These are phyloP conservation scores for Digitonthophagus gazella DNA, from an alignment of 2,888 invertebrate genomes.

Conservation along the genomic window DNA sequence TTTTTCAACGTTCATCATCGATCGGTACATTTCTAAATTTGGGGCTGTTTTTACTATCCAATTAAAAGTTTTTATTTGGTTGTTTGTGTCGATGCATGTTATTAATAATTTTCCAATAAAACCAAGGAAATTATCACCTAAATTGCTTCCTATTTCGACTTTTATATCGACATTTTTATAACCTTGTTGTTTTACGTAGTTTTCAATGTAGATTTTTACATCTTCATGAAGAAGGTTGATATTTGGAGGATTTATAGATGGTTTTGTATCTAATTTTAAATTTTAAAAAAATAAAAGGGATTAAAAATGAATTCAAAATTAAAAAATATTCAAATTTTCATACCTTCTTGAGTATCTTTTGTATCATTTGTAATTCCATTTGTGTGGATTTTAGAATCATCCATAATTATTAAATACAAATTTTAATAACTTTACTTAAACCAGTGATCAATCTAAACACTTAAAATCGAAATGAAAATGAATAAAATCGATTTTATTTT, in stretches of 20 bases:
- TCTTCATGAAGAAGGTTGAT: neutral
- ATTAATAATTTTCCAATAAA: conserved; percentile 31
- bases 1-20: conserved; percentile 31
- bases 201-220: neutral
- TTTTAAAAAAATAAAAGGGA: too few species aligned
- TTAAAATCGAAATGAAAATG: too few species aligned
- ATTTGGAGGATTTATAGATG: too few species aligned
- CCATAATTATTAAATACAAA: too few species aligned
- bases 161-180: neutral
- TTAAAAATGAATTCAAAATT: neutral
- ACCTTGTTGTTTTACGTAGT: neutral
- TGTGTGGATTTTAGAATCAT: too few species aligned
- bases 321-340: too few species aligned
- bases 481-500: neutral
- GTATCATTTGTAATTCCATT: too few species aligned
- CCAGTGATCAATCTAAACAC: too few species aligned
- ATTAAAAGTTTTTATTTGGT: conserved; percentile 28
- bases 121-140: conserved; percentile 31
- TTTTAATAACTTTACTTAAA: too few species aligned
- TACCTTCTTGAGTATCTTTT: too few species aligned
- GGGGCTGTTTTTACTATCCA: conserved; percentile 41
- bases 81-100: conserved; percentile 24
- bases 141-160: conserved; percentile 3
- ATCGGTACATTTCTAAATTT: conserved; percentile 31
- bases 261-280: too few species aligned